A percentile compares a stretch with the other conserved stretches of the same genome.
Conservation (phyloP, 2,113 vertebrate genomes). For the Tyrannus savana region DNA sequence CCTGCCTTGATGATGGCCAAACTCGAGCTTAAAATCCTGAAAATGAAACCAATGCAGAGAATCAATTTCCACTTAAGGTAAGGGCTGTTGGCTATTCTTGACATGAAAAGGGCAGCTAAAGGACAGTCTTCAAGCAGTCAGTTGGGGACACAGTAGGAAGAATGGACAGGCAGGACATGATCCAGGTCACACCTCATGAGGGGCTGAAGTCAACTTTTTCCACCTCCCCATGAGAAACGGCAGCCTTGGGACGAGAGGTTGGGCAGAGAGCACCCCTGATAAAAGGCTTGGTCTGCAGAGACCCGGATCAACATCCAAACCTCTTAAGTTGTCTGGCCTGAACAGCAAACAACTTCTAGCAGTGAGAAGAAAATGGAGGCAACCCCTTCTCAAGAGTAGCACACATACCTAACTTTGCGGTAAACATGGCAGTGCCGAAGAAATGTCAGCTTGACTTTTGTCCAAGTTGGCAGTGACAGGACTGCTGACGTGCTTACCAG, state of each 20-base stretch:
- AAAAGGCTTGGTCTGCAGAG: background rate
- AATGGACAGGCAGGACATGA: background rate
- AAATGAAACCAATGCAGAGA: slow-evolving; percentile 42
- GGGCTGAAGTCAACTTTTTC: background rate
- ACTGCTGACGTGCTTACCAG: background rate
- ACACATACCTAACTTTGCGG: background rate
- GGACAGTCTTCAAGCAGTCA: background rate
- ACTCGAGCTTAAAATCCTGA: slow-evolving; percentile 87
- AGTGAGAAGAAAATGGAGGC: background rate
- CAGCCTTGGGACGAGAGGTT: background rate
- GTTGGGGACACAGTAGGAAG: background rate
- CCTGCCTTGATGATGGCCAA: slow-evolving; percentile 79
- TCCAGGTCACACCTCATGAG: background rate
- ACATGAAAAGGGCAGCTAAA: background rate
- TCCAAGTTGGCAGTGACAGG: background rate
- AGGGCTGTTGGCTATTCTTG: background rate
- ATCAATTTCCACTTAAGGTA: background rate
- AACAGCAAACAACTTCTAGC: background rate
- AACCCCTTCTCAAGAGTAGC: background rate
- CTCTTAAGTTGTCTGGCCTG: background rate
- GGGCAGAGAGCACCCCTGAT: background rate
- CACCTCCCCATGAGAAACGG: background rate
- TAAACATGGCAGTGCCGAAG: background rate
- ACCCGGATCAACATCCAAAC: background rate
- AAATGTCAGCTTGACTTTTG: background rate